Percentiles rank a stretch among this genome's conserved stretches.
Evolutionary conservation across 2,888 invertebrate genomes (phyloP).

Genomic region (Yponomeuta cagnagella): DNA sequence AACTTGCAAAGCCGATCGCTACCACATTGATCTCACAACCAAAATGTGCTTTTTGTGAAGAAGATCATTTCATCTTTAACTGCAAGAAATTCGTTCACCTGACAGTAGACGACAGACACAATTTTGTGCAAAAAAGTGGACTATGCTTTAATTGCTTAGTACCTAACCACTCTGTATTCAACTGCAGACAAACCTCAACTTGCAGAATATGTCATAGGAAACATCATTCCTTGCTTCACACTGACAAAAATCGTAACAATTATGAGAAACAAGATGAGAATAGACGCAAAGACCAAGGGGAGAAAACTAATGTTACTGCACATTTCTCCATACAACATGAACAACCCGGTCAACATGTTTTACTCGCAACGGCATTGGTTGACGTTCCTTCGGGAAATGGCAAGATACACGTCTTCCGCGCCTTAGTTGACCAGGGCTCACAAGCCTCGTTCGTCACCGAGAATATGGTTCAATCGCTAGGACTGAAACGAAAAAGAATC

Average conservation of each 20-base stretch:
- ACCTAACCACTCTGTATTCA: not conserved
- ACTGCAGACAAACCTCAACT: not conserved
- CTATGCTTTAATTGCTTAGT: not conserved
- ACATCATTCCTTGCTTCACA: not conserved
- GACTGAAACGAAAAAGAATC: conserved; percentile 19
- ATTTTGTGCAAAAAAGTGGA: not conserved
- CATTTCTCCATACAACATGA: conserved; percentile 11
- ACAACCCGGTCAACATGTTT: conserved; percentile 14
- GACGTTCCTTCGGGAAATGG: conserved; percentile 12
- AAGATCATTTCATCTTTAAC: too few species aligned
- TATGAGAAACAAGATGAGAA: not conserved
- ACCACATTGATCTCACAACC: too few species aligned
- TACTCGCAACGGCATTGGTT: conserved; percentile 18
- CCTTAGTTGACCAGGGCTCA: conserved; percentile 18
- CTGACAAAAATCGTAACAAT: not conserved
- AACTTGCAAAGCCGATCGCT: too few species aligned
- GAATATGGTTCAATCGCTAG: conserved; percentile 22
- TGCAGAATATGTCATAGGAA: not conserved
- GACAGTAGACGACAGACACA: not conserved
- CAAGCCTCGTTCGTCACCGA: conserved; percentile 21
- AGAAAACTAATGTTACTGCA: conserved; percentile 3
- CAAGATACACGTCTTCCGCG: conserved; percentile 16
- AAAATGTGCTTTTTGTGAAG: too few species aligned
- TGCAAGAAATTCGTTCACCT: too few species aligned
- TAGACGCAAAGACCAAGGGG: conserved; percentile 7